Base-by-base conservation (phyloP, 2,113 vertebrate species). In the Pyxicephalus adspersus region DNA sequence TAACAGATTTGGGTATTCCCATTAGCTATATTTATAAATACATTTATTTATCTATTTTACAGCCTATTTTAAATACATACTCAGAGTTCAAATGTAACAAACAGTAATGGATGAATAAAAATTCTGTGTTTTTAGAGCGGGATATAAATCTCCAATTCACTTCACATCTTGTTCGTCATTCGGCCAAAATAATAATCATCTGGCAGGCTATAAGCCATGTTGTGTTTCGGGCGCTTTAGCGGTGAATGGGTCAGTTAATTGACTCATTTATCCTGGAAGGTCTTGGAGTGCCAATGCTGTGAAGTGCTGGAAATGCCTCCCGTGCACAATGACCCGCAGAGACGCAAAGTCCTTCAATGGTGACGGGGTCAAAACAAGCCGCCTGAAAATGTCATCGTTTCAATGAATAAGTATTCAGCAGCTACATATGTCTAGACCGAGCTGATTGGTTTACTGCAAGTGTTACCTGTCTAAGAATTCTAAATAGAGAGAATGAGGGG, bases 371-470 rank as follows among this genome's bases (percentile, higher is more conserved):
- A 71, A 71, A 71, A 55, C 55, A 70, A 61, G 60, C 66, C 11
- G 23, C 22, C 54, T 63, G 45, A 22, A 61, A 70, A 50, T 29
- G 31, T 18, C 45, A 71, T 80, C 66, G 61, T 70, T 57, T 71
- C 18, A n/a, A 80, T 79, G 23, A 71, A 80, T 80, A 71, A 70
- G 55, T 71, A 70, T 71, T 80, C 66, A 38, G 13, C 77, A 23
- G 55, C 34, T 7, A 18, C 55, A 18, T 22, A 52, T 22, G 66
- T 80, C 77, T 80, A 63, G 66, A 80, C 77, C 4, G 28, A 63
- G 15, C 15, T 58, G 64, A 78, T 68, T 78, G 64, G 61, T 80
- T 60, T 25, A 68, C 22, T 23, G 29, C 4, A 15, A 28, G 34
- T 17, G 38, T 18, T 45, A 28, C 22, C 31, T 60, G 55, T 58